A percentile compares a stretch with the other conserved stretches of the same genome.
Conservation (phyloP, 1,140 invertebrate genomes). For the Bradynema listronoti region DNA sequence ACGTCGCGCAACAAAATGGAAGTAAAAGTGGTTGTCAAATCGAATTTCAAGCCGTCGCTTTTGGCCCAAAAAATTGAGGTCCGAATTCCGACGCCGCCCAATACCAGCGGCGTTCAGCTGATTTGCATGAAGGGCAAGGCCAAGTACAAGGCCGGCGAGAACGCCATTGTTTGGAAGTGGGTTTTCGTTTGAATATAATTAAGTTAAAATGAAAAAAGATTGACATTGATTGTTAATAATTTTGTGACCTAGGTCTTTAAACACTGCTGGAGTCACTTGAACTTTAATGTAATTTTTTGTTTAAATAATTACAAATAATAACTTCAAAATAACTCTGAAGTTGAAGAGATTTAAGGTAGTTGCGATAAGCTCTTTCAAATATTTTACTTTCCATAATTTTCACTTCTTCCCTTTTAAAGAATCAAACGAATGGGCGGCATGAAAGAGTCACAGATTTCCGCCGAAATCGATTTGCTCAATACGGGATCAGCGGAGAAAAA, state of each 20-base stretch:
- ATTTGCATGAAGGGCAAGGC: constrained; percentile 99
- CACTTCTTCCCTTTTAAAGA: constrained; percentile 63
- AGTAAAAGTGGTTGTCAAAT: constrained; percentile 96
- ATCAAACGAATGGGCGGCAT: constrained; percentile 99
- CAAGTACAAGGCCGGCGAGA: constrained; percentile 99
- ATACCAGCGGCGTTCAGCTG: constrained; percentile 95
- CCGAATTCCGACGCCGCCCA: constrained; percentile 94
- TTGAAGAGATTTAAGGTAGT: no score
- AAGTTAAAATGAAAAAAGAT: no score
- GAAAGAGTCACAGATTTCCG: constrained; percentile 98
- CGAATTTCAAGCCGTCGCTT: constrained; percentile 97
- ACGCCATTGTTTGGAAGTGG: constrained; percentile 99
- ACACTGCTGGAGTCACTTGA: no score
- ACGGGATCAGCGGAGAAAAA: constrained; percentile 87
- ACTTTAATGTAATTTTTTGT: no score
- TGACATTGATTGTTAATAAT: no score
- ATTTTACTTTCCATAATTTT: constrained; percentile 8
- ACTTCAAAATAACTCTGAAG: no score
- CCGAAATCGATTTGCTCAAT: constrained; percentile 96
- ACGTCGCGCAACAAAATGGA: constrained; percentile 98
- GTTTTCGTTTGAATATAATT: constrained; percentile 56
- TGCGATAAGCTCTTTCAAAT: not conserved
- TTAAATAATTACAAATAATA: no score
- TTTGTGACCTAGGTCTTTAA: no score
- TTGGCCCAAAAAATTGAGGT: constrained; percentile 96